Evolutionary conservation across 2,888 invertebrate species (phyloP).

Genomic region (Notocelia uddmanniana): DNA sequence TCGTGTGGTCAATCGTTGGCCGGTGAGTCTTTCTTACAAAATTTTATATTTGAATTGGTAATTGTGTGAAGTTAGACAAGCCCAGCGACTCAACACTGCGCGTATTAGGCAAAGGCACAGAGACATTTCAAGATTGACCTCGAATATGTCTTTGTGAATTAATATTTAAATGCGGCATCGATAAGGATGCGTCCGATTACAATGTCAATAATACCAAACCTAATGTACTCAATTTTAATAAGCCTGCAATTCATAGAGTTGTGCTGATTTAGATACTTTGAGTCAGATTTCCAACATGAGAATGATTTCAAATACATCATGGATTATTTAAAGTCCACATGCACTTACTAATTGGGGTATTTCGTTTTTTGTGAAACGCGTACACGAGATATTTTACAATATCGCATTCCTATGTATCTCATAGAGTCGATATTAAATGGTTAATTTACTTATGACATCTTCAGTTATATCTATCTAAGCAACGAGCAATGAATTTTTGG

Average conservation of each 20-base stretch:
- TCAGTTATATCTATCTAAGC: background rate
- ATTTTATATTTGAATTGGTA: slow-evolving; percentile 47
- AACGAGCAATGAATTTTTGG: background rate
- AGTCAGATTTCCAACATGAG: too few species aligned
- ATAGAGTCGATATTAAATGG: too few species aligned
- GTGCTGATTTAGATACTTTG: too few species aligned
- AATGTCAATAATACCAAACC: background rate
- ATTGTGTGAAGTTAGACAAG: slow-evolving; percentile 28
- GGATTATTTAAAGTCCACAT: too few species aligned
- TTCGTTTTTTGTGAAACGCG: too few species aligned
- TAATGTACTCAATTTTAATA: background rate
- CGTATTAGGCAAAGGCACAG: slow-evolving; percentile 32
- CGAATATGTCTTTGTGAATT: slow-evolving; percentile 16
- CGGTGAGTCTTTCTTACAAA: slow-evolving; percentile 44
- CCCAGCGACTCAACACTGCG: slow-evolving; percentile 3
- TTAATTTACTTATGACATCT: background rate
- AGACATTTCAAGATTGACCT: slow-evolving; percentile 34
- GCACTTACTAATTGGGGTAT: background rate
- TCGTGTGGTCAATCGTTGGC: slow-evolving; percentile 20
- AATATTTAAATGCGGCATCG: slow-evolving; percentile 26
- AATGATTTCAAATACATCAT: too few species aligned
- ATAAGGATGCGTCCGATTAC: background rate
- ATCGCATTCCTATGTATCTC: too few species aligned
- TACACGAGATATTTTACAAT: too few species aligned
- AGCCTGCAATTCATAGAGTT: background rate